phyloP scores from a whole-genome alignment of 2,888 invertebrate genomes.

The Mallateleia sp. region DNA sequence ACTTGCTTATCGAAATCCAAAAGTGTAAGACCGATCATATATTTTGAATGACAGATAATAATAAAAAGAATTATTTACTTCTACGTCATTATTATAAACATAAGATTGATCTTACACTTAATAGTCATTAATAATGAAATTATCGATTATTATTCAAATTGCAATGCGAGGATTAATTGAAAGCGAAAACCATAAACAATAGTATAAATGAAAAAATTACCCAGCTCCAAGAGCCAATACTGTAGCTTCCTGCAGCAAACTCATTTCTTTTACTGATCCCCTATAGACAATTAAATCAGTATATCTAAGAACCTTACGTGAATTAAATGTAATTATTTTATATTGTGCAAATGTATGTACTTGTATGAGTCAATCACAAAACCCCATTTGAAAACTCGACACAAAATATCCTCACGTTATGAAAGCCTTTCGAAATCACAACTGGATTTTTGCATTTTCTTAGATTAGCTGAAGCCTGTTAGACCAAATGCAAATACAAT shows the following conservation, averaged over 20 bases:
- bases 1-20: no score
- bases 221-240: conserved; percentile 89
- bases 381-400: not conserved
- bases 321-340: not conserved
- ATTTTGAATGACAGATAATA: no score
- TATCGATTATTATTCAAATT: no score
- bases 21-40: no score
- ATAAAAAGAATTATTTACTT: no score
- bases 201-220: conserved; percentile 83
- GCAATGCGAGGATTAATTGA: conserved; percentile 11
- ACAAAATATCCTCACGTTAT: not conserved
- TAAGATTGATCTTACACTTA: not conserved
- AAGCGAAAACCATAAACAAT: conserved; percentile 47
- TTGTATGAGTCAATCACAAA: not conserved
- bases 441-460: not conserved
- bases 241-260: conserved; percentile 88
- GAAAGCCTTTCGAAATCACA: no score
- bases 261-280: conserved; percentile 87
- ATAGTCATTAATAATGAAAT: not conserved
- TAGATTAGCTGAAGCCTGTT: not conserved
- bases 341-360: conserved; percentile 2
- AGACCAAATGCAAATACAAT: conserved; percentile 7
- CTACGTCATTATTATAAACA: no score
- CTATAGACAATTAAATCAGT: conserved; percentile 81
- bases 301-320: conserved; percentile 7